Evolutionary conservation across 2,888 invertebrate species (phyloP), one percentile per base, ranked within the genome.

Genomic region (Plebejus argus): DNA sequence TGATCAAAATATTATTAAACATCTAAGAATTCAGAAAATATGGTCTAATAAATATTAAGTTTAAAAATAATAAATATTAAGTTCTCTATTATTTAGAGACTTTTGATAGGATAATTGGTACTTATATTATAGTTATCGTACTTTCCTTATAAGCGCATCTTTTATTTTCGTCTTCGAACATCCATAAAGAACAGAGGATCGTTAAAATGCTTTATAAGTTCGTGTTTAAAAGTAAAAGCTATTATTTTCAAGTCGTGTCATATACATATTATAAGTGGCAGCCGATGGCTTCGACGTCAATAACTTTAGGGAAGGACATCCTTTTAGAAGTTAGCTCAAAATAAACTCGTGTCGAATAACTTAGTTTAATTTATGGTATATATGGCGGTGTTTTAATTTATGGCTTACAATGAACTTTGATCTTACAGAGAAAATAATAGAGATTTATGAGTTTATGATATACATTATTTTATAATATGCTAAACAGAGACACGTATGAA

Each of bases 191-290:
- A 66, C 66, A 66, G 66, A 66, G 28, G 28, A 66, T 66, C 66
- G 28, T 33, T 66, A 33, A 33, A 66, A 66, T 66, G 66, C 28
- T 66, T 33, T 66, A 66, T 66, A 66, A 66, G 66, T 66, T 66
- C 15, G 28, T 33, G 28, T 28, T 28, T 28, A 33, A 66, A 66
- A 66, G 66, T 66, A 72, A 72, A 72, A 72, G 45, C 20, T 72
- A 72, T 72, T 45, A 45, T 45, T 72, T 72, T 72, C 72, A 20
- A 72, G 23, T 39, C 71, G 12, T 49, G 72, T 72, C 72, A 72
- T 72, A 49, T n/a, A n/a, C n/a, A n/a, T n/a, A n/a, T n/a, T n/a
- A n/a, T 72, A 49, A 23, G 45, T 23, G 45, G 39, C 15, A 45
- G 72, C 23, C 72, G 72, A 23, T 45, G 45, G 23, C 49, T 23